Base-by-base conservation (phyloP, 2,888 invertebrate species). In the Hirtodrosophila cameraria region DNA sequence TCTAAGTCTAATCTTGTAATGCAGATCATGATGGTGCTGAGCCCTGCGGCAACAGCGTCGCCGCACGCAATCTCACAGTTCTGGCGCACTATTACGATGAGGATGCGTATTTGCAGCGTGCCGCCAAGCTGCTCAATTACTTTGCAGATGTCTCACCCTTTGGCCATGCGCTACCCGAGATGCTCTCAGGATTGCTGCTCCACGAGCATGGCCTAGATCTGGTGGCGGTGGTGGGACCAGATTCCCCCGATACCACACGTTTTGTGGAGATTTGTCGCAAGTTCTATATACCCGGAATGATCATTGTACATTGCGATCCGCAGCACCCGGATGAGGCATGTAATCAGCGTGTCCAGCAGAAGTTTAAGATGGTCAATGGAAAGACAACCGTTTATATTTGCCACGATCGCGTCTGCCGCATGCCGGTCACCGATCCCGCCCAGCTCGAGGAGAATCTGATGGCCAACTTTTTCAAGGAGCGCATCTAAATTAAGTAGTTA, bases 1-100 rank as follows among this genome's bases (percentile, higher is more conserved):
- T 11, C 25, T 13, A 1, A 49, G 1, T 11, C n/a, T 5, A 4
- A 7, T 15, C 9, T 15, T 25, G 1, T 20, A 2, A 4, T 28
- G 0, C 16, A 97, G 98, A 97, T 89, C 96, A 97, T 90, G 98
- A 99, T 89, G 97, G 97, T 9, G 98, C 98, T 0, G 98, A 99
- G 88, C 98, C 98, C 0, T 95, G 96, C 30, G 96, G 97, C 25
- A 98, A 98, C 90, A 97, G 97, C 36, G 95, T 98, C 0, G 92
- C 97, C 0, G 95, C 95, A 13, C 93, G 94, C 83, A 98, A 98
- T 91, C 92, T 97, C 11, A 92, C 95, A 23, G 92, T 96, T 4
- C 91, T 98, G 16, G 93, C 95, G 0, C 93, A 94, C 0, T 94
- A 96, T 86, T 93, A 94, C 28, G 90, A 90, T 27, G 89, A 90